A percentile compares a stretch with the other conserved stretches of the same genome.
These are phyloP conservation scores for Hydractinia echinata DNA, from an alignment of 30 jellyfish, hydroid and myxozoan species.

Conservation along the genomic window DNA sequence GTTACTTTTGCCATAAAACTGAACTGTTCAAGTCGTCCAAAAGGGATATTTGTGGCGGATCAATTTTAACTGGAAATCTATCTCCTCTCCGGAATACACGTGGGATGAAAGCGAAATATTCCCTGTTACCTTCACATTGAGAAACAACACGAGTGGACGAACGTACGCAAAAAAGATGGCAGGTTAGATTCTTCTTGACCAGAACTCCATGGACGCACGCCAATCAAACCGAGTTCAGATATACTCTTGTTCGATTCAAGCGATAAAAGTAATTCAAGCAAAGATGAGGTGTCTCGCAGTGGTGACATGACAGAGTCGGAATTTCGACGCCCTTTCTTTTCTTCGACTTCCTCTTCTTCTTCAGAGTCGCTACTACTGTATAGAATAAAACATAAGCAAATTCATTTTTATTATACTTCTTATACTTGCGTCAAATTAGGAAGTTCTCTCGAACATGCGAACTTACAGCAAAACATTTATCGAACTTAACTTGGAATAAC, in stretches of 20 bases:
- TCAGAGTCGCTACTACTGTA: slow-evolving; percentile 43
- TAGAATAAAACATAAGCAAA: too few species aligned
- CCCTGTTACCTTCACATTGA: slow-evolving; percentile 47
- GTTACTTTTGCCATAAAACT: slow-evolving; percentile 73
- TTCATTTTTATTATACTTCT: too few species aligned
- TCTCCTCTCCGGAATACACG: slow-evolving; percentile 61
- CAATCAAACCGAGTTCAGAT: slow-evolving; percentile 60
- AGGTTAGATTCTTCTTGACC: slow-evolving; percentile 63
- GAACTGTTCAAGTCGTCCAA: slow-evolving; percentile 73
- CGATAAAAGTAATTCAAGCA: slow-evolving; percentile 49
- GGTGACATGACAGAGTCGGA: slow-evolving; percentile 66
- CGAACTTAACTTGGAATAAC: too few species aligned
- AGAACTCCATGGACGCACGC: slow-evolving; percentile 94
- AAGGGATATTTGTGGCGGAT: slow-evolving; percentile 53
- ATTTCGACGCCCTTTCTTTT: slow-evolving; percentile 18
- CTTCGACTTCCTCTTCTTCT: slow-evolving; percentile 49
- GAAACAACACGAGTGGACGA: slow-evolving; percentile 63
- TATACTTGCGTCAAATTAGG: too few species aligned
- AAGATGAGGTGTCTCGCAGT: slow-evolving; percentile 66
- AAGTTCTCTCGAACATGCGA: too few species aligned
- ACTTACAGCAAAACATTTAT: too few species aligned
- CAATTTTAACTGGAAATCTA: slow-evolving; percentile 72
- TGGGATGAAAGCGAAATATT: slow-evolving; percentile 37
- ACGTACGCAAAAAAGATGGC: slow-evolving; percentile 77
- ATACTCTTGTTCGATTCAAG: slow-evolving; percentile 66